phyloP scores from a whole-genome alignment of 2,888 invertebrate species.

The Pollenia amentaria region DNA sequence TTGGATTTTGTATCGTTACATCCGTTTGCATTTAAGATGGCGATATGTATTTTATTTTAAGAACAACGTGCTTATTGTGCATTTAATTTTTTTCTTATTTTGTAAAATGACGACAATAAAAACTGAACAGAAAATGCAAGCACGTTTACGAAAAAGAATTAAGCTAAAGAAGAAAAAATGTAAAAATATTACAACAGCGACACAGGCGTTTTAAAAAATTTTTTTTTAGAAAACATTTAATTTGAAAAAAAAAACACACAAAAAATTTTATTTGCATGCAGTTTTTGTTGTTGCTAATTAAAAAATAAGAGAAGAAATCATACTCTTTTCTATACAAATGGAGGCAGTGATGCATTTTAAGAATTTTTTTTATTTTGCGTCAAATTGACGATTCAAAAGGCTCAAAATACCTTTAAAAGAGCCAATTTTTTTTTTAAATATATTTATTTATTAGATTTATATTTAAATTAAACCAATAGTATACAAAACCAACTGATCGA shows the following conservation, averaged over 20 bases:
- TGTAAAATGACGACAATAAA: conserved; percentile 31
- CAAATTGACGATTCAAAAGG: neutral
- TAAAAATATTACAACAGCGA: conserved; percentile 34
- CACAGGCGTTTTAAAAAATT: conserved; percentile 23
- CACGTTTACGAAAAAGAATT: conserved; percentile 62
- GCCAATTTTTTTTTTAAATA: too few species aligned
- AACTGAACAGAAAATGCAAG: conserved; percentile 40
- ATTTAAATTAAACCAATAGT: too few species aligned
- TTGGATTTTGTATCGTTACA: too few species aligned
- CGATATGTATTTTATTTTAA: conserved; percentile 1
- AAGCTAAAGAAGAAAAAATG: conserved; percentile 34
- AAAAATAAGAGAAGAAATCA: conserved; percentile 32
- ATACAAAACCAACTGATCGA: too few species aligned
- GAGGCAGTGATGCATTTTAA: neutral
- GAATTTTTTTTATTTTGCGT: too few species aligned
- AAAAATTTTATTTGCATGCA: neutral
- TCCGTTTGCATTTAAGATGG: neutral
- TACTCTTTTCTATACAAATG: neutral
- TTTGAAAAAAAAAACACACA: neutral
- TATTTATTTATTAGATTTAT: too few species aligned
- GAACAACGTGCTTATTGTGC: conserved; percentile 37
- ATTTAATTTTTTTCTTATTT: conserved; percentile 8
- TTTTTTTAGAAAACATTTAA: conserved; percentile 1
- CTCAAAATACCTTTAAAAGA: too few species aligned
- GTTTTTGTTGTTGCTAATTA: neutral